A percentile compares a stretch with the other conserved stretches of the same genome.
Evolutionary conservation across 2,888 invertebrate genomes (phyloP).

Genomic region (Lissonota sp.): DNA sequence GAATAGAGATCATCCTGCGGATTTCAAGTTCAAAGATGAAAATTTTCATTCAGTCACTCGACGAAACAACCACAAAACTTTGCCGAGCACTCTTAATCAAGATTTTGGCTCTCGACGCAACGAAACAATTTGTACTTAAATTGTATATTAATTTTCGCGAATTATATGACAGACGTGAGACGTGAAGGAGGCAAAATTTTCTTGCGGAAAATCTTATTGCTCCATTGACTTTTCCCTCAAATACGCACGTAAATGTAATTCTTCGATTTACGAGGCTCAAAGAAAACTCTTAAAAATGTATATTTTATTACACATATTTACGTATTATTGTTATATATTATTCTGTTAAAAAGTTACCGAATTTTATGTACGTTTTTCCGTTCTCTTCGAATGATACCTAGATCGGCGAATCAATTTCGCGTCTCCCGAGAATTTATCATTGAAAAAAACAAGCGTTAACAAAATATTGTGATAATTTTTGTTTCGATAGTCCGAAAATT

Average conservation of each 20-base stretch:
- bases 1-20: conserved; percentile 18
- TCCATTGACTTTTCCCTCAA: background rate
- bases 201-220: background rate
- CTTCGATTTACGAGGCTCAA: conserved; percentile 48
- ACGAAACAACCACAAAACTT: conserved; percentile 1
- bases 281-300: conserved; percentile 26
- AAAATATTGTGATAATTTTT: conserved; percentile 28
- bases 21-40: background rate
- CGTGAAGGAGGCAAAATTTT: background rate
- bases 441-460: background rate
- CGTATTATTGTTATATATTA: conserved; percentile 45
- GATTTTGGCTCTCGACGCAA: conserved; percentile 1
- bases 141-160: conserved; percentile 9
- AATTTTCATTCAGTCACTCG: background rate
- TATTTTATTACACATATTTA: conserved; percentile 44
- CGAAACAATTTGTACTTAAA: conserved; percentile 46
- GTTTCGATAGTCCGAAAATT: too few species aligned
- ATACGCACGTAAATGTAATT: conserved; percentile 27
- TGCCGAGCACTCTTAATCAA: background rate
- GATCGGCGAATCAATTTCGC: too few species aligned
- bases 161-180: conserved; percentile 2
- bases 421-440: too few species aligned
- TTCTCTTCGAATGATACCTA: too few species aligned
- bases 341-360: conserved; percentile 44
- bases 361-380: conserved; percentile 20